Conservation (phyloP, 2,113 vertebrate species). For the Benitochromis conjunctus region DNA sequence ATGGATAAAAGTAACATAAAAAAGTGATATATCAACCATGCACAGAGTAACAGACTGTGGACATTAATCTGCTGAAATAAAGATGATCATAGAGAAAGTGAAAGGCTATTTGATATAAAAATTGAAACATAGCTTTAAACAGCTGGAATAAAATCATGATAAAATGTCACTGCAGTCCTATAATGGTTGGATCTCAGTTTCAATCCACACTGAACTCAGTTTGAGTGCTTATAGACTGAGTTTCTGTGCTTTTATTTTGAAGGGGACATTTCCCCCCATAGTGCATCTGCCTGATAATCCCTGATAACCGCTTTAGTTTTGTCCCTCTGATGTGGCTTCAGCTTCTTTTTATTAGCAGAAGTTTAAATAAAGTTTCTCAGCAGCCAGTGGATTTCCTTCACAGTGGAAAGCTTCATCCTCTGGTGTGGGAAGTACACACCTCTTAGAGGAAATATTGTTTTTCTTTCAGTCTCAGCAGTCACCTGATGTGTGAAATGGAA, state of each 20-base stretch:
- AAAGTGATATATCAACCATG: not conserved
- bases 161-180: not conserved
- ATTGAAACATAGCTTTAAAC: not conserved
- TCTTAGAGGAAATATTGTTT: not conserved
- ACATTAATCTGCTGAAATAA: not conserved
- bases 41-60: not conserved
- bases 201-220: accelerated
- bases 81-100: not conserved
- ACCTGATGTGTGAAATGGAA: not conserved
- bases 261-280: not conserved
- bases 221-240: accelerated
- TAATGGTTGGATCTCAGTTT: not conserved
- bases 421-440: not conserved
- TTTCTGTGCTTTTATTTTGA: slow-evolving; percentile 8
- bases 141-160: not conserved
- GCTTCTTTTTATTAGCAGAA: not conserved
- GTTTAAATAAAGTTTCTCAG: not conserved
- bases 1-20: not conserved
- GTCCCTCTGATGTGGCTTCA: not conserved
- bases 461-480: not conserved
- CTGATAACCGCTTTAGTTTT: not conserved
- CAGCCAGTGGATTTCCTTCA: not conserved
- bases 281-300: not conserved
- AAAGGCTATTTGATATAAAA: not conserved
- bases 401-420: not conserved